phyloP scores from a whole-genome alignment of 2,888 invertebrate species.

The Aelia acuminata region DNA sequence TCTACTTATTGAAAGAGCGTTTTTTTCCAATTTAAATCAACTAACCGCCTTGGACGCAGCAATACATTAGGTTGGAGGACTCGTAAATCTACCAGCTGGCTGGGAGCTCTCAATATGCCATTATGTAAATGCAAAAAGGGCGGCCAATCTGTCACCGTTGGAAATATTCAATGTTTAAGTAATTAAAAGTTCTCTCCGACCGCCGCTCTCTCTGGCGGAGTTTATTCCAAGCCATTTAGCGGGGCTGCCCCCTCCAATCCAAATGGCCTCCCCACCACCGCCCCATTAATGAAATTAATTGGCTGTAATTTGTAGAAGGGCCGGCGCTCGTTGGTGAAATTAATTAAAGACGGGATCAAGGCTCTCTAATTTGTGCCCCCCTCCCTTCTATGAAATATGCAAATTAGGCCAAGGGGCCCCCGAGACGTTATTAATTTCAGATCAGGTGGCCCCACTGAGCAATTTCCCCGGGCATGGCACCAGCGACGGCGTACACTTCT shows the following conservation, averaged over 20 bases:
- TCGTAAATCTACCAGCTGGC: conserved; percentile 47
- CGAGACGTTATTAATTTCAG: conserved; percentile 54
- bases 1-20: conserved; percentile 28
- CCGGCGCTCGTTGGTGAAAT: conserved; percentile 55
- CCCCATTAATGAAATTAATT: conserved; percentile 64
- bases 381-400: conserved; percentile 59
- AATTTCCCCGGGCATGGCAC: background rate
- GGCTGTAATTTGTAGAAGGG: conserved; percentile 64
- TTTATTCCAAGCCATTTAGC: conserved; percentile 38
- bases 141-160: conserved; percentile 47
- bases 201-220: conserved; percentile 41
- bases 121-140: conserved; percentile 48
- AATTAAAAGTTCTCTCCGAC: conserved; percentile 45
- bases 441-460: conserved; percentile 47
- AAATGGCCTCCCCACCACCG: conserved; percentile 49
- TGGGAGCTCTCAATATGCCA: conserved; percentile 40
- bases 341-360: conserved; percentile 59
- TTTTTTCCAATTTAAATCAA: conserved; percentile 35
- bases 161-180: conserved; percentile 51
- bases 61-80: background rate
- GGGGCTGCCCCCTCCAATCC: conserved; percentile 25
- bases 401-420: conserved; percentile 55
- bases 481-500: background rate
- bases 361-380: conserved; percentile 40
- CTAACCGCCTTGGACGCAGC: conserved; percentile 38